Conservation (phyloP, 1,140 invertebrate genomes). For the Meloidogyne floridensis region DNA sequence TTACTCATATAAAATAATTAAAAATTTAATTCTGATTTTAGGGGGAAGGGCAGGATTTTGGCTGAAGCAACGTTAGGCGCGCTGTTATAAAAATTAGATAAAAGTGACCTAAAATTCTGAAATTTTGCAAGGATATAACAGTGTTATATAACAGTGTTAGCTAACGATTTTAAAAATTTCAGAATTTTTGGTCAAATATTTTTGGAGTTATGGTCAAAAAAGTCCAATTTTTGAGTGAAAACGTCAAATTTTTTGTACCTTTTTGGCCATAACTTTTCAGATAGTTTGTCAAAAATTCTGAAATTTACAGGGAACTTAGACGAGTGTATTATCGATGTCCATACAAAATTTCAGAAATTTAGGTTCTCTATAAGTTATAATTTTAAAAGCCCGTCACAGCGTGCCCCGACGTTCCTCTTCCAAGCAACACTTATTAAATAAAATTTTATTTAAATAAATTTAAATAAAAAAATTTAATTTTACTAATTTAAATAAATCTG, state of each 20-base stretch:
- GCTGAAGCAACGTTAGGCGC: neutral
- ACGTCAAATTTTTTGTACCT: no score
- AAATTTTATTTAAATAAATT: neutral
- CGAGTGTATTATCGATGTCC: no score
- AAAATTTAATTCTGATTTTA: neutral
- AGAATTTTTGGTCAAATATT: neutral
- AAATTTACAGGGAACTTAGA: no score
- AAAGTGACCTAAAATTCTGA: neutral
- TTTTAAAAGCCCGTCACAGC: no score
- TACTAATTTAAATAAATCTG: neutral
- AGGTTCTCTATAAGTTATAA: no score
- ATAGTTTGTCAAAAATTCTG: no score
- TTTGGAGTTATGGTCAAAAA: neutral
- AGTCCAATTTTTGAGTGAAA: no score
- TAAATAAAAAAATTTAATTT: neutral
- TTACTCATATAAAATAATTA: neutral
- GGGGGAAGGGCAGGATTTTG: neutral
- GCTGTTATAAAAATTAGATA: neutral
- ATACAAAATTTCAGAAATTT: no score
- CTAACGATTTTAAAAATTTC: neutral
- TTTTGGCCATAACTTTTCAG: no score
- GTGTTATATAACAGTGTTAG: neutral
- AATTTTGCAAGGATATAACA: neutral
- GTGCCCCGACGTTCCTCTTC: no score
- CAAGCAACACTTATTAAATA: no score